A percentile compares a stretch with the other conserved stretches of the same genome.
These are phyloP conservation scores for Perca fluviatilis DNA, from an alignment of 2,113 vertebrate genomes.

Conservation along the genomic window DNA sequence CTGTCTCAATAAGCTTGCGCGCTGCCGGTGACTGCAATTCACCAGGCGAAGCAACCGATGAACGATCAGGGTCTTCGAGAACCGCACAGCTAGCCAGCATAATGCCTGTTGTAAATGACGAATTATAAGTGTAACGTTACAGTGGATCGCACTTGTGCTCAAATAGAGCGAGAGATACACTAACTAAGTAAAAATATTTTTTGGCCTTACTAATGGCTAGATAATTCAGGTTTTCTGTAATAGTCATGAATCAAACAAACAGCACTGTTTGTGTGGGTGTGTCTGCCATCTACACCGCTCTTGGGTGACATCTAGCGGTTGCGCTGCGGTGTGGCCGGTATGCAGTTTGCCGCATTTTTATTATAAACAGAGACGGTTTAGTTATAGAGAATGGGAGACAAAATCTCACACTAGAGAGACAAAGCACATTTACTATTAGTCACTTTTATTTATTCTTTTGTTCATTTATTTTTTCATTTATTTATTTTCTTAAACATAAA, in stretches of 20 bases:
- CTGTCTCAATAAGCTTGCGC: slow-evolving; percentile 26
- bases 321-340: accelerated
- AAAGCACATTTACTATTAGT: slow-evolving; percentile 74
- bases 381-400: background rate
- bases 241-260: slow-evolving; percentile 2
- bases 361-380: too few relatives aligned
- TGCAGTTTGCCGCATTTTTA: slow-evolving; percentile 48
- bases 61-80: slow-evolving; percentile 75
- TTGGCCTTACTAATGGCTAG: accelerated
- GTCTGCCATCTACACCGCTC: slow-evolving; percentile 24
- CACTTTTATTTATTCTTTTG: slow-evolving; percentile 79
- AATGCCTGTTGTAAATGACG: slow-evolving; percentile 77
- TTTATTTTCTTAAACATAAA: slow-evolving; percentile 80
- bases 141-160: too few relatives aligned
- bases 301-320: slow-evolving; percentile 64
- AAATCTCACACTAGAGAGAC: slow-evolving; percentile 56
- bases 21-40: slow-evolving; percentile 62
- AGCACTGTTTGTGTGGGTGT: slow-evolving; percentile 50
- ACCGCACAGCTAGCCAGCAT: slow-evolving; percentile 80
- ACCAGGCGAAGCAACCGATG: slow-evolving; percentile 57
- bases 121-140: background rate
- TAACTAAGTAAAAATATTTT: background rate
- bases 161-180: accelerated
- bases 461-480: slow-evolving; percentile 64
- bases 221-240: background rate